Evolutionary conservation across 2,113 vertebrate genomes (phyloP).

Genomic region (Oncorhynchus nerka): DNA sequence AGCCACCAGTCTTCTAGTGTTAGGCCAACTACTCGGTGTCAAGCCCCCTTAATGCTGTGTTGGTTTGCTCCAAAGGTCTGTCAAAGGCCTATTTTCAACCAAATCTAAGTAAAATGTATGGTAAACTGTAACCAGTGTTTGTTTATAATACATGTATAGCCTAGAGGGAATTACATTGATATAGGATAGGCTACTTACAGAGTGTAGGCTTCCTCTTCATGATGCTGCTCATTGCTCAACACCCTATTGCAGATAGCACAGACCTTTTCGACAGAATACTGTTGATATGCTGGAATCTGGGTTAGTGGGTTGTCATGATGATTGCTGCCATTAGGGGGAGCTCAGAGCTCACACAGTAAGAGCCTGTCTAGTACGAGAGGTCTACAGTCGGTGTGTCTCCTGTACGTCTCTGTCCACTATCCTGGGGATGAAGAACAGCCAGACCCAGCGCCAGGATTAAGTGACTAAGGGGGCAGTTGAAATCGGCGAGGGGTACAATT

Average conservation of each 20-base stretch:
- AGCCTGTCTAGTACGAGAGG: neutral
- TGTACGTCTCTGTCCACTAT: neutral
- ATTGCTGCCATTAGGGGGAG: constrained; percentile 83
- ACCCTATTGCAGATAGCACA: neutral
- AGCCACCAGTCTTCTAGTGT: neutral
- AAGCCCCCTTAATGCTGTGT: too few species aligned
- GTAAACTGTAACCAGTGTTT: too few species aligned
- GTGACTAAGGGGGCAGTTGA: too few species aligned
- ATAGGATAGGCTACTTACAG: neutral
- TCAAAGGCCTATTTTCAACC: too few species aligned
- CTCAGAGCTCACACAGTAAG: constrained; percentile 72
- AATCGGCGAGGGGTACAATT: too few species aligned
- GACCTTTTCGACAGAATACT: neutral
- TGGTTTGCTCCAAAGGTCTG: too few species aligned
- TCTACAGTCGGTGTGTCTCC: neutral
- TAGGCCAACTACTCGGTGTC: too few species aligned
- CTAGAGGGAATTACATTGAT: too few species aligned
- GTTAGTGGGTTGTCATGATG: neutral
- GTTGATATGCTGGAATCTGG: neutral
- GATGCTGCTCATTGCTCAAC: neutral
- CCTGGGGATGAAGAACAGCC: neutral
- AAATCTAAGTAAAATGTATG: too few species aligned
- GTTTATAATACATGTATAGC: too few species aligned
- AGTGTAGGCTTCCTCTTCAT: neutral
- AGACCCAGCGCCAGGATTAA: too few species aligned